Evolutionary conservation across 2,888 invertebrate genomes (phyloP), one percentile per base, ranked within the genome.

Genomic region (Drosophila nr. perissopoda): DNA sequence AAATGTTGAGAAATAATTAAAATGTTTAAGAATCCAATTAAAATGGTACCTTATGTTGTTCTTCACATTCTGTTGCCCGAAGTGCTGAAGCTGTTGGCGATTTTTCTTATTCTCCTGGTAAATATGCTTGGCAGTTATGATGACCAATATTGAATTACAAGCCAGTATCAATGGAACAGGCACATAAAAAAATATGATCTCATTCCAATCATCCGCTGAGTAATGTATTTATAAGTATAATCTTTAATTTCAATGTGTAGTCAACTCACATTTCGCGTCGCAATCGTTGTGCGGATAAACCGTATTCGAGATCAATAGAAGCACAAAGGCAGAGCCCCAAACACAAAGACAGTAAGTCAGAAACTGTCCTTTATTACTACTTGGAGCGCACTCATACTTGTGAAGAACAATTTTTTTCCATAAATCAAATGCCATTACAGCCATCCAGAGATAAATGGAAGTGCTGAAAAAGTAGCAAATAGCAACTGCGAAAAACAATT

Each of bases 401-500:
- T 65, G 75, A 2, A 72, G 69, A 16, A 79, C 79, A 16, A 89
- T 77, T 51, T 79, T 86, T 94, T 96, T 95, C 96, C 96, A 97
- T 86, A 97, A 96, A 91, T 97, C 97, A 91, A 96, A 95, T 92
- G 97, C 96, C 95, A 97, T 97, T n/a, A 97, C 95, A 91, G 96
- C 97, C 86, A 97, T 94, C 97, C 97, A 97, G 92, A 96, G 96
- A 94, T 97, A 97, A 79, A 96, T 96, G 36, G 95, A 95, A 92
- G 96, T 94, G 91, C 97, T 96, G 71, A 95, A 95, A 92, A 95
- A 96, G 92, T 96, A 95, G 61, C 76, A 70, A 18, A 76, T 18
- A 49, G 69, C 81, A 42, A 85, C 90, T 89, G 38, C 11, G 70
- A 72, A 36, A 7, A 18, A 25, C 4, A 31, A 16, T 1, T n/a